A percentile compares a stretch with the other conserved stretches of the same genome.
Evolutionary conservation across 2,113 vertebrate species (phyloP).

Genomic region (Aramus guarauna): DNA sequence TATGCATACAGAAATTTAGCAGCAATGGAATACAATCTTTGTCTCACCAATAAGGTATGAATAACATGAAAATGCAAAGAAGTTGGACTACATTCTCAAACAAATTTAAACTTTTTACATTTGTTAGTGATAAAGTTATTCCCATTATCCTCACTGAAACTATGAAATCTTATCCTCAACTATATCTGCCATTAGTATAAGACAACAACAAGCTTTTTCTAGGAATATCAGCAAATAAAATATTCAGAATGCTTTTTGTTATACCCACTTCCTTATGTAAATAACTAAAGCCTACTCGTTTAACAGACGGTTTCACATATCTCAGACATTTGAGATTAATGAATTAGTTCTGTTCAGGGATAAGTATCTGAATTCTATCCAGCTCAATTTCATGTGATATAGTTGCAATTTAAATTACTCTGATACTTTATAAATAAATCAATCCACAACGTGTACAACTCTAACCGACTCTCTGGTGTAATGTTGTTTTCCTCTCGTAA

Average conservation of each 20-base stretch:
- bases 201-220: neutral
- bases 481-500: neutral
- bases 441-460: neutral
- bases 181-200: neutral
- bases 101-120: neutral
- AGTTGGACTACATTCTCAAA: neutral
- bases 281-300: neutral
- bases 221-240: neutral
- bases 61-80: neutral
- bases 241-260: neutral
- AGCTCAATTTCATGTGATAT: neutral
- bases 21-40: neutral
- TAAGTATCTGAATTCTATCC: neutral
- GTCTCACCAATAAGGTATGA: neutral
- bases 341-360: neutral
- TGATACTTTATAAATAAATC: conserved; percentile 9
- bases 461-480: neutral
- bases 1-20: neutral
- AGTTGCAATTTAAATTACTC: conserved; percentile 18
- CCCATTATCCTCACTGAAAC: neutral
- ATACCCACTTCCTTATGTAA: neutral
- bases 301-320: neutral
- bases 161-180: neutral
- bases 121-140: neutral
- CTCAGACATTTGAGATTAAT: neutral